A percentile compares a stretch with the other conserved stretches of the same genome.
Evolutionary conservation across 2,888 invertebrate species (phyloP).

Genomic region (Pinctada fucata): DNA sequence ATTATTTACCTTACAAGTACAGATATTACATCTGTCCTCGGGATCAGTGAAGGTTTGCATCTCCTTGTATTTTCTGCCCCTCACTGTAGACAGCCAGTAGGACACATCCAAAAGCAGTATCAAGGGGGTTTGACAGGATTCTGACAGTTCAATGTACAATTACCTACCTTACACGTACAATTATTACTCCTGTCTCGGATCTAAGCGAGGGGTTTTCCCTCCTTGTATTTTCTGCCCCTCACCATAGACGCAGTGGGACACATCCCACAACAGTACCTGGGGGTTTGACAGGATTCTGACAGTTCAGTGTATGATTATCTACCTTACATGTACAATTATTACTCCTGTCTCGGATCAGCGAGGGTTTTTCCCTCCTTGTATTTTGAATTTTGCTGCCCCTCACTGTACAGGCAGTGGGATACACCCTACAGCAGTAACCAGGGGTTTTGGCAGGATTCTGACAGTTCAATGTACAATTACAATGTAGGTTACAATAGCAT

Average conservation of each 20-base stretch:
- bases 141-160: constrained; percentile 49
- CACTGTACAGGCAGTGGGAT: constrained; percentile 59
- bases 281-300: constrained; percentile 56
- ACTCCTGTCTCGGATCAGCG: constrained; percentile 62
- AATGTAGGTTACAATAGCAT: no score
- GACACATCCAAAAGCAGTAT: constrained; percentile 68
- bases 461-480: constrained; percentile 53
- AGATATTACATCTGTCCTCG: constrained; percentile 61
- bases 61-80: constrained; percentile 62
- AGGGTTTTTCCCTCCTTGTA: constrained; percentile 67
- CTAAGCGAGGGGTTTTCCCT: constrained; percentile 64
- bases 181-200: constrained; percentile 62
- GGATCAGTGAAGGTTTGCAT: constrained; percentile 66
- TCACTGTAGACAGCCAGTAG: constrained; percentile 56
- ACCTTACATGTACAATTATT: constrained; percentile 67
- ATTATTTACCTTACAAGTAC: constrained; percentile 65
- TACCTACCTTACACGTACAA: constrained; percentile 67
- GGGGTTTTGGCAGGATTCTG: constrained; percentile 55
- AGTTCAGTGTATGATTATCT: constrained; percentile 51
- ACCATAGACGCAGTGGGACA: constrained; percentile 62
- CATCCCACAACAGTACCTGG: constrained; percentile 67
- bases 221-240: constrained; percentile 60
- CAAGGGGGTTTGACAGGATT: constrained; percentile 58
- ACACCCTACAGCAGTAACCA: constrained; percentile 67
- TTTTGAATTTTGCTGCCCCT: constrained; percentile 48